Evolutionary conservation across 2,113 vertebrate species (phyloP).

Genomic region (Aspiorhynchus laticeps): DNA sequence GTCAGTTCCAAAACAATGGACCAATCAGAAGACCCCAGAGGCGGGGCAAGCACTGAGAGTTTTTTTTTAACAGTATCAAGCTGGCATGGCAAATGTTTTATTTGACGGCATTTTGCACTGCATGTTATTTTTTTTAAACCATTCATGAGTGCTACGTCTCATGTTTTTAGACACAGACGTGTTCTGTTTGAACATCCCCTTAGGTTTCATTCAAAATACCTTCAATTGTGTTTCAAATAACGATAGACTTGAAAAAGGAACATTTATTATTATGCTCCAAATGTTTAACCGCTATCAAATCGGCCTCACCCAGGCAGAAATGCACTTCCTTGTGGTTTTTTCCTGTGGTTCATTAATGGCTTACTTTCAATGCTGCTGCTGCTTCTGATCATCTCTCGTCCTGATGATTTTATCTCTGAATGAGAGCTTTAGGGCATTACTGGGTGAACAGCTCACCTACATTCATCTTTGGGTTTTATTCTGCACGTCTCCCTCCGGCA

Average conservation of each 20-base stretch:
- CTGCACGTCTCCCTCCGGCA: neutral
- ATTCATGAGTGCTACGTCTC: too few species aligned
- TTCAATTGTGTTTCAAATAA: neutral
- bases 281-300: neutral
- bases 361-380: neutral
- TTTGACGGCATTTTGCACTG: too few species aligned
- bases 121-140: too few species aligned
- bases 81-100: too few species aligned
- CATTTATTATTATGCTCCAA: neutral
- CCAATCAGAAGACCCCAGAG: too few species aligned
- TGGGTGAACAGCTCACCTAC: neutral
- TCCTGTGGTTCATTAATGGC: neutral
- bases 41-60: too few species aligned
- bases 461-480: slow-evolving; percentile 28
- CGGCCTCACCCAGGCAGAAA: neutral
- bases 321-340: neutral
- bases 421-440: neutral
- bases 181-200: too few species aligned
- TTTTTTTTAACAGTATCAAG: too few species aligned
- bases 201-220: neutral
- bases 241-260: neutral
- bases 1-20: too few species aligned
- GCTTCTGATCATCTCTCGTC: neutral
- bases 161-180: too few species aligned
- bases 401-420: slow-evolving; percentile 9